Evolutionary conservation across 1,140 invertebrate genomes (phyloP), one percentile per base, ranked within the genome.

Genomic region (Apocrypta bakeri): DNA sequence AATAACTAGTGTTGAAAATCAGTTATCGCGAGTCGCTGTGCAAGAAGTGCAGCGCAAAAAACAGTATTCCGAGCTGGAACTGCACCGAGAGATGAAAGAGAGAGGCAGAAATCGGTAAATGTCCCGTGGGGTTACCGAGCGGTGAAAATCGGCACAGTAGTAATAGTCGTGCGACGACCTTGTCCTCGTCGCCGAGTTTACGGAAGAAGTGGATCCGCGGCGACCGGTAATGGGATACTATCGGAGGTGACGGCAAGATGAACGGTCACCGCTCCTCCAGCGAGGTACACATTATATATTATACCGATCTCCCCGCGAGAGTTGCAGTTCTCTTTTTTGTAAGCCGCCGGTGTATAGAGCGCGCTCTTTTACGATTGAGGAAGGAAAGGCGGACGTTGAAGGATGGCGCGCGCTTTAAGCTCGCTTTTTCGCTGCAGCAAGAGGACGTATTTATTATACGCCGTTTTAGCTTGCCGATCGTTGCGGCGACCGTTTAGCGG

Each of bases 161-260:
- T 6, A 56, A n/a, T 74, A 27, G 40, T 37, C 56, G 66, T 11
- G 73, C 63, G 77, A 81, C 82, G 80, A 84, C 77, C 73, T 81
- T 78, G 75, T 78, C 68, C 68, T 40, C 63, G 68, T 37, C 48
- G 48, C 72, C 56, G 40, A 83, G 83, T 85, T 87, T 87, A 40
- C 79, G 79, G 79, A 73, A 81, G 72, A 42, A 63, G 56, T 21
- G 48, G 48, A 48, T 48, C 63, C 74, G 33, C 71, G 63, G 84
- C 84, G 85, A 87, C 84, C 86, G 85, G 89, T 89, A 89, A 90
- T 90, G 89, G 87, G 87, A 87, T 88, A 88, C 85, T 88, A 87
- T 84, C 86, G 79, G 85, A 89, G 88, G 88, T 90, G 87, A 88
- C 88, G 88, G 85, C 89, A 90, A 90, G 87, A 90, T 90, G 90